phyloP scores from a whole-genome alignment of 2,797 vertebrate genomes.

The Dendrocincla fuliginosa region DNA sequence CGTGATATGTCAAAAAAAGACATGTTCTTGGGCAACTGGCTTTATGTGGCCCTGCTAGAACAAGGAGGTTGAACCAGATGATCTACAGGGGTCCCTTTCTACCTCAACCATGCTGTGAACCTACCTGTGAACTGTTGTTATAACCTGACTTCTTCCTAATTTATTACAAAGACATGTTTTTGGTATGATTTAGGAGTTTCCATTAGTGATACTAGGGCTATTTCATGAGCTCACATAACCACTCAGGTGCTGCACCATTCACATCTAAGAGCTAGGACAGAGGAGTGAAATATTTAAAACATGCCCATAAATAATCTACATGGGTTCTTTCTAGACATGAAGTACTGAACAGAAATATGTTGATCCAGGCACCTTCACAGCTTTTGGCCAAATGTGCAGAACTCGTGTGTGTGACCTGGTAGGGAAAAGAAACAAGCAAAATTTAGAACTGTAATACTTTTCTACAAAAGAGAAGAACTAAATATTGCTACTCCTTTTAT shows the following conservation, averaged over 20 bases:
- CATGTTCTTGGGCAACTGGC: background rate
- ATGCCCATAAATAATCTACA: background rate
- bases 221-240: background rate
- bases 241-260: background rate
- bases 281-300: conserved; percentile 10
- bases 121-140: background rate
- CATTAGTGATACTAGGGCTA: background rate
- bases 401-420: background rate
- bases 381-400: conserved; percentile 23
- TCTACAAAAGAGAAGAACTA: background rate
- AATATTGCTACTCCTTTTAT: background rate
- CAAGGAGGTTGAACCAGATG: background rate
- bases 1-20: background rate
- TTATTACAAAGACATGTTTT: background rate
- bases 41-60: background rate
- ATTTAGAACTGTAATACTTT: background rate
- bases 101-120: background rate
- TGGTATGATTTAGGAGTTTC: background rate
- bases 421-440: background rate
- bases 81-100: background rate
- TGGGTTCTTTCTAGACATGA: background rate
- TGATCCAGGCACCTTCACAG: background rate
- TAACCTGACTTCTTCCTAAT: background rate
- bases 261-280: background rate
- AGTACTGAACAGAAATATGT: background rate